A percentile compares a stretch with the other conserved stretches of the same genome.
Evolutionary conservation across 2,888 invertebrate species (phyloP).

Genomic region (Sepioteuthis lessoniana): DNA sequence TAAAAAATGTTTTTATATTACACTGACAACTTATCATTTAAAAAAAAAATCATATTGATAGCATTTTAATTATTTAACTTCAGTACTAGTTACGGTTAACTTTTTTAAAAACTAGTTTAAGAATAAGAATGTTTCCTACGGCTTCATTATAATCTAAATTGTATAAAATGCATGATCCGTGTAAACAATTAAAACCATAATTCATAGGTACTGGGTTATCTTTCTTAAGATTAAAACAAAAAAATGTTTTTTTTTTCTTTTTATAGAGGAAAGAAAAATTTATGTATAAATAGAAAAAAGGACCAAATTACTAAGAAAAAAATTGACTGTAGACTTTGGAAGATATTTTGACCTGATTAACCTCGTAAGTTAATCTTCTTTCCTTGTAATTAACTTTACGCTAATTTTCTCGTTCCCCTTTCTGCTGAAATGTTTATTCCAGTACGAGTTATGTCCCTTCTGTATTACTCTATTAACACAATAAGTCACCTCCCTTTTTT

Average conservation of each 20-base stretch:
- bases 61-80: not conserved
- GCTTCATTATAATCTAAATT: not conserved
- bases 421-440: not conserved
- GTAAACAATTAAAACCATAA: not conserved
- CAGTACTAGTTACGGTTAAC: not conserved
- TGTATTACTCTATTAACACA: not conserved
- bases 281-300: not conserved
- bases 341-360: not conserved
- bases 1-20: no score
- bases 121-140: not conserved
- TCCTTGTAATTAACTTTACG: not conserved
- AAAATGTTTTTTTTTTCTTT: no score
- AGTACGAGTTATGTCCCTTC: not conserved
- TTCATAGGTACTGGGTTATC: not conserved
- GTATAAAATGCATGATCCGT: not conserved
- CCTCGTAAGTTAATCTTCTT: not conserved
- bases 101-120: not conserved
- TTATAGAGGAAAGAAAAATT: no score
- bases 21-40: not conserved
- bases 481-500: constrained; percentile 21
- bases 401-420: not conserved
- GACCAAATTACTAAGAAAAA: not conserved
- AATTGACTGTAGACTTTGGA: not conserved
- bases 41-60: not conserved
- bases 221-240: not conserved